A percentile compares a stretch with the other conserved stretches of the same genome.
phyloP scores from a whole-genome alignment of 2,113 vertebrate species.

The Sander vitreus region DNA sequence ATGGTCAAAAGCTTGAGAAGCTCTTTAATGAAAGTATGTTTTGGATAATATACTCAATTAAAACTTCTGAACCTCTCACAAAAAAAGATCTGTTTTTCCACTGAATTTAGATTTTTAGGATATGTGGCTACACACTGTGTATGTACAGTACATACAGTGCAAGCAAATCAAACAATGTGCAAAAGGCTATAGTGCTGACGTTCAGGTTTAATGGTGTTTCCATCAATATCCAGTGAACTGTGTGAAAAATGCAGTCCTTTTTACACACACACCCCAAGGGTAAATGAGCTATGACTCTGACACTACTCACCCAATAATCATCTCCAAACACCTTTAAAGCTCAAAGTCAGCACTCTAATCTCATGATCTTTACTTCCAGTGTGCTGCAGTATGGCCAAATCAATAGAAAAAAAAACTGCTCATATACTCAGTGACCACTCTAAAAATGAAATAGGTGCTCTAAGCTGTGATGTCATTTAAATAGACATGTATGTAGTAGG shows the following conservation, averaged over 20 bases:
- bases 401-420: neutral
- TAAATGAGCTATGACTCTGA: neutral
- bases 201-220: conserved; percentile 5
- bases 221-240: conserved; percentile 22
- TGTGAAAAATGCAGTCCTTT: neutral
- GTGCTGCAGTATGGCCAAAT: neutral
- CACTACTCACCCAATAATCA: conserved; percentile 25
- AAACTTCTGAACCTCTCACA: neutral
- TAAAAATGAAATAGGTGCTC: neutral
- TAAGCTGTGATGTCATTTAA: neutral
- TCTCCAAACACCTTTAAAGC: conserved; percentile 4
- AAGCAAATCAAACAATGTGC: neutral
- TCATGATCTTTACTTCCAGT: neutral
- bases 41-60: neutral
- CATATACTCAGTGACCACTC: neutral
- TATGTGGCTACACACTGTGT: neutral
- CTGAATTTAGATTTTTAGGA: neutral
- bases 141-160: neutral
- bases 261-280: neutral
- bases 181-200: neutral
- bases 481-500: neutral
- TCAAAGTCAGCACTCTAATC: conserved; percentile 4
- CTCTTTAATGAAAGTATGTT: neutral
- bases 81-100: neutral
- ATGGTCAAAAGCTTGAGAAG: neutral